Percentiles rank a stretch among this genome's conserved stretches.
Evolutionary conservation across 2,888 invertebrate genomes (phyloP).

Genomic region (Balanococcus diminutus): DNA sequence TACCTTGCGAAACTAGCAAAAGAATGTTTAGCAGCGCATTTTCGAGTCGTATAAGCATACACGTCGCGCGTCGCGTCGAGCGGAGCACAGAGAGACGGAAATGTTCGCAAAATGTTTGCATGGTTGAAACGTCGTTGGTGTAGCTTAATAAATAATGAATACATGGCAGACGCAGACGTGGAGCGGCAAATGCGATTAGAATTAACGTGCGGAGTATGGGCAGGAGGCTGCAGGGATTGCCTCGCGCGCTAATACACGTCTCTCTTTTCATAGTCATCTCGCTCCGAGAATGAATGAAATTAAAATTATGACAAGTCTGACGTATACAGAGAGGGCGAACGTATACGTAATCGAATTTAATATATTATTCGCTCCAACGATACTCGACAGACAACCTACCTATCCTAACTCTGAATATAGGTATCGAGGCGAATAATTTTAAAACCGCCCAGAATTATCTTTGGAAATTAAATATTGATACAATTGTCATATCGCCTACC

Average conservation of each 20-base stretch:
- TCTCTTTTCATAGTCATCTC: neutral
- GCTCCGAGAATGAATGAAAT: neutral
- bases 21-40: constrained; percentile 7
- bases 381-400: no score
- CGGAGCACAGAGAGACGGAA: constrained; percentile 8
- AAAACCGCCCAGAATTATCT: neutral
- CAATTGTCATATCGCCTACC: constrained; percentile 34
- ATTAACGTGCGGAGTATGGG: neutral
- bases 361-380: no score
- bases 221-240: neutral
- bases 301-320: neutral
- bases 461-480: constrained; percentile 28
- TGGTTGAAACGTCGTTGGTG: constrained; percentile 7
- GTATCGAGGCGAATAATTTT: neutral
- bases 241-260: neutral
- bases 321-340: no score
- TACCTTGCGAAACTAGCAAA: neutral
- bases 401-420: no score
- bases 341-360: no score
- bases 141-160: constrained; percentile 24
- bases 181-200: constrained; percentile 19
- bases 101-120: constrained; percentile 27
- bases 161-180: constrained; percentile 13
- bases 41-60: neutral
- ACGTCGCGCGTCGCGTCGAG: neutral